phyloP scores from a whole-genome alignment of 2,888 invertebrate species.

The Polia nebulosa region DNA sequence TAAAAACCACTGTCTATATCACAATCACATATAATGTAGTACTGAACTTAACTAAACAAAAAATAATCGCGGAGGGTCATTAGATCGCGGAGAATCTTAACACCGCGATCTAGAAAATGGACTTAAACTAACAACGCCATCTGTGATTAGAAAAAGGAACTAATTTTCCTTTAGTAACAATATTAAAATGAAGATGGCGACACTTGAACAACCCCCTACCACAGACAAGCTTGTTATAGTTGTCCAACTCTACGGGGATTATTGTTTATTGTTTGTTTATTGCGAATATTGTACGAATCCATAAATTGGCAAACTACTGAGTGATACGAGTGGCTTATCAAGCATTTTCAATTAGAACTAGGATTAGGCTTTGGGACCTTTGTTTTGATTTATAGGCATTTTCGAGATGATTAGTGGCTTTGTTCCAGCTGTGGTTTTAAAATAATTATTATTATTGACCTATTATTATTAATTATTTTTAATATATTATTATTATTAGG shows the following conservation, averaged over 20 bases:
- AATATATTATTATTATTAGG: too few relatives aligned
- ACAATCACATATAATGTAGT: too few relatives aligned
- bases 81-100: too few relatives aligned
- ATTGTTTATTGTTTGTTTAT: conserved; percentile 52
- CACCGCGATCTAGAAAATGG: too few relatives aligned
- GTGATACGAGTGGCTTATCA: conserved; percentile 20
- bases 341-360: conserved; percentile 17
- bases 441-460: not conserved
- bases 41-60: too few relatives aligned
- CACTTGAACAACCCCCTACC: conserved; percentile 24
- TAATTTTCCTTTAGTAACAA: too few relatives aligned
- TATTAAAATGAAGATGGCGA: too few relatives aligned
- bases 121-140: too few relatives aligned
- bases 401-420: not conserved
- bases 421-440: not conserved
- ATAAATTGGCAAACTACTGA: conserved; percentile 46
- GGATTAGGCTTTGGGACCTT: not conserved
- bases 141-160: too few relatives aligned
- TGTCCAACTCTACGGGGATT: conserved; percentile 43
- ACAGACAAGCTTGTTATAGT: conserved; percentile 60
- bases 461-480: not conserved
- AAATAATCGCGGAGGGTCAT: too few relatives aligned
- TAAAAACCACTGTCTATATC: too few relatives aligned
- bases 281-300: conserved; percentile 30
- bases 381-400: conserved; percentile 12